Conservation (phyloP, 2,113 vertebrate genomes). For the Rhadina sibilatrix region DNA sequence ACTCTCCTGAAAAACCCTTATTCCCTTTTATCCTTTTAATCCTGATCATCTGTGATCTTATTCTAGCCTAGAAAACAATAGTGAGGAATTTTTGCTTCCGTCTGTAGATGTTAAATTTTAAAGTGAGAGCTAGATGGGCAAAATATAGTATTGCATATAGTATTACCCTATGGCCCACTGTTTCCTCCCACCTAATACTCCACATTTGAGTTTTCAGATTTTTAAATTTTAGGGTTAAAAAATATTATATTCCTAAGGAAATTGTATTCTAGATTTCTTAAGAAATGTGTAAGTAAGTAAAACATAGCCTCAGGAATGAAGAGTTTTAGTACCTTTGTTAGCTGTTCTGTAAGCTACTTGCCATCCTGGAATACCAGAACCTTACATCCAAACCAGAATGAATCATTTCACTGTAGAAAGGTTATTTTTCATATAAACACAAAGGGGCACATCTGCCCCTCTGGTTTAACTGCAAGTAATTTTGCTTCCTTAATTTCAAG, state of each 20-base stretch:
- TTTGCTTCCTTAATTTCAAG: background rate
- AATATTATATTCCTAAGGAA: background rate
- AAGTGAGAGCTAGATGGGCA: background rate
- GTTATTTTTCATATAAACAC: background rate
- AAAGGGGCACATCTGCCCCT: background rate
- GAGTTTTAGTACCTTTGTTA: background rate
- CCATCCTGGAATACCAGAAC: background rate
- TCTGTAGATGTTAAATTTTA: background rate
- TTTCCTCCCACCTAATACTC: background rate
- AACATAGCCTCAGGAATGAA: background rate
- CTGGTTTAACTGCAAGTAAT: background rate
- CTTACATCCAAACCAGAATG: background rate
- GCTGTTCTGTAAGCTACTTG: background rate
- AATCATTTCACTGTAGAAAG: background rate
- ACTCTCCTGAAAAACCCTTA: background rate
- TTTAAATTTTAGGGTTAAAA: background rate
- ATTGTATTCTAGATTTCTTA: background rate
- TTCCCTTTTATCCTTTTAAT: background rate
- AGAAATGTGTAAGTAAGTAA: background rate
- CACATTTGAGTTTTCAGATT: background rate
- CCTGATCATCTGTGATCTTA: background rate
- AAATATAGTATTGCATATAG: background rate
- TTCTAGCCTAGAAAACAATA: background rate
- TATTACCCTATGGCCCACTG: background rate
- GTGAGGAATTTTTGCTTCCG: background rate